Evolutionary conservation across 2,113 vertebrate species (phyloP).

Genomic region (Ursus arctos): DNA sequence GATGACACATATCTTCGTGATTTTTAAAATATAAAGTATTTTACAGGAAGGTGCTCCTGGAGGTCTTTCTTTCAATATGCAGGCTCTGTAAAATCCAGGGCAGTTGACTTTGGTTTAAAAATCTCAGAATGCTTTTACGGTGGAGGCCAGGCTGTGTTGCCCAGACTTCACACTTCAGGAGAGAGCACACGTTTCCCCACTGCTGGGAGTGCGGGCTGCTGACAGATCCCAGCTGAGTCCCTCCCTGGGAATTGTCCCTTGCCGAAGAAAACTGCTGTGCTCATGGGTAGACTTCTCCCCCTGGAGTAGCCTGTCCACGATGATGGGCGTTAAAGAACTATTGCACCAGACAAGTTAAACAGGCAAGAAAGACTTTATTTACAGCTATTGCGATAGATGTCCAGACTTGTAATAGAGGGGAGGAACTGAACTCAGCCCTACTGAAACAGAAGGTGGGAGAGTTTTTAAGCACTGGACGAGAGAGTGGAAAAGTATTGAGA

Average conservation of each 20-base stretch:
- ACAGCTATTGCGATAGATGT: background rate
- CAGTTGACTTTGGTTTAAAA: background rate
- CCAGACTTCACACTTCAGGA: background rate
- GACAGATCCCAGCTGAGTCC: background rate
- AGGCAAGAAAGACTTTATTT: background rate
- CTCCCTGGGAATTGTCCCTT: background rate
- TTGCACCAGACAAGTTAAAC: background rate
- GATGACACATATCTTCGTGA: too few relatives aligned
- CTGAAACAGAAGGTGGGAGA: background rate
- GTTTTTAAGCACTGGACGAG: background rate
- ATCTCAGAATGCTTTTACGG: background rate
- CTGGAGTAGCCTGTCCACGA: background rate
- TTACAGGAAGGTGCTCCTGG: background rate
- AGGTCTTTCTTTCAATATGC: background rate
- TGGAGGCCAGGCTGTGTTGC: accelerated
- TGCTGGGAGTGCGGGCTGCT: accelerated
- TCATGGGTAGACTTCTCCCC: background rate
- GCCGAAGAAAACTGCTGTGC: background rate
- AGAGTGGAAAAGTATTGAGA: background rate
- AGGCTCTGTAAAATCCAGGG: background rate
- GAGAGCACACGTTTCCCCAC: background rate
- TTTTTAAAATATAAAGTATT: background rate
- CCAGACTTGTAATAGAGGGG: background rate
- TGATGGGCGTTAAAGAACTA: background rate
- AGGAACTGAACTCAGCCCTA: background rate